These are phyloP conservation scores for Hypanus sabinus DNA, from an alignment of 2,113 vertebrate genomes.

Conservation along the genomic window DNA sequence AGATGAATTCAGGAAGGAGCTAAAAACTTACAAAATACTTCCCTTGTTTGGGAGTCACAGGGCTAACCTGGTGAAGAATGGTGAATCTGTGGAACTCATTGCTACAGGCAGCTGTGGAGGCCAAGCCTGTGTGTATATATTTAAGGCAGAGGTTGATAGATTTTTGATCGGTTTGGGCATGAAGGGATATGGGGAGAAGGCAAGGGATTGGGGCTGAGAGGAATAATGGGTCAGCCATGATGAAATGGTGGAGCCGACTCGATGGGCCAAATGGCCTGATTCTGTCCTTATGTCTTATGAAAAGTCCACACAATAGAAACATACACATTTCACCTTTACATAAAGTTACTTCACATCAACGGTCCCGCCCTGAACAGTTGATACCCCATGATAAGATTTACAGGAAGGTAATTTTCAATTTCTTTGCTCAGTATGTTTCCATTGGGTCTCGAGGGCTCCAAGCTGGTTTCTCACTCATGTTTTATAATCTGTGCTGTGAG, in stretches of 20 bases:
- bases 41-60: background rate
- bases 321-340: background rate
- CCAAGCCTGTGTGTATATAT: too few species aligned
- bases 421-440: background rate
- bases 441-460: background rate
- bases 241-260: too few species aligned
- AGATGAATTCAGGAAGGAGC: background rate
- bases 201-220: too few species aligned
- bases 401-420: slow-evolving; percentile 28
- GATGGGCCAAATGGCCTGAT: too few species aligned
- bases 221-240: too few species aligned
- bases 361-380: background rate
- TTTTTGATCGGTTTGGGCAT: too few species aligned
- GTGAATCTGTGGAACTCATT: too few species aligned
- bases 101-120: too few species aligned
- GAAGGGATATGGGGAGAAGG: too few species aligned
- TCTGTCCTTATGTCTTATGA: too few species aligned
- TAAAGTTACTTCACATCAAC: background rate
- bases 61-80: too few species aligned
- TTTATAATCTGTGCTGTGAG: background rate
- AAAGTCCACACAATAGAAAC: background rate
- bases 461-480: background rate
- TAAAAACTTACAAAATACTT: background rate
- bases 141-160: too few species aligned
- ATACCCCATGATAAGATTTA: background rate